Base-by-base conservation (phyloP, 2,888 invertebrate genomes). In the Hydraecia micacea region DNA sequence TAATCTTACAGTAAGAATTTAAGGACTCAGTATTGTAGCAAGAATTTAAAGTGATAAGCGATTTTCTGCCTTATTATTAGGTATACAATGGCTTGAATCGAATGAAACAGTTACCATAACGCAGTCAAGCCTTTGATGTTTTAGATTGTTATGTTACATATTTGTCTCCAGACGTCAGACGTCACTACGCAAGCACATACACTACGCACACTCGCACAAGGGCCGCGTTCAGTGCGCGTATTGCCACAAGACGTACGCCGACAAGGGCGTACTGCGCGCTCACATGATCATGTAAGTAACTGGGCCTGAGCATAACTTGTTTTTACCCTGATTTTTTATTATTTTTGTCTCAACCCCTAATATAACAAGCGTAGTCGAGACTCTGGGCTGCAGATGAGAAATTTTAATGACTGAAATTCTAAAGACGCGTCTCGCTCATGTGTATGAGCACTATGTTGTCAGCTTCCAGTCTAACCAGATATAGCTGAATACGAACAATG, bases 201-300 rank as follows among this genome's bases (percentile, higher is more conserved):
- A 80, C 4, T 91, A 92, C 86, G 74, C 86, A 0, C 96, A 95
- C 75, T 82, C 71, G 0, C 81, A 79, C 3, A 87, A 84, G 15
- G 88, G 86, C 36, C 91, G 95, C 0, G 93, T 92, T 0, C 81
- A 89, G 13, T 95, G 96, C 81, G 91, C 91, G 3, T 90, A 91
- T 76, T 96, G 96, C 79, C 83, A 87, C 55, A 93, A 92, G 72
- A 91, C 89, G 0, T 95, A 94, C 84, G 93, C 91, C 0, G 92
- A 90, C 70, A 93, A 92, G n/a, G 90, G 90, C 5, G 91, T 90
- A 0, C 89, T 96, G 9, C 93, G 92, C 46, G 75, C 90, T 0
- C 96, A 96, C 80, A 91, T 95, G 81, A 86, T 93, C 21, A 75
- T 86, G 96, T 96, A 75, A 94, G 93, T 92, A 25, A 7, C 36